Conservation (phyloP, 2,797 vertebrate species). For the Sebastes vulpes region DNA sequence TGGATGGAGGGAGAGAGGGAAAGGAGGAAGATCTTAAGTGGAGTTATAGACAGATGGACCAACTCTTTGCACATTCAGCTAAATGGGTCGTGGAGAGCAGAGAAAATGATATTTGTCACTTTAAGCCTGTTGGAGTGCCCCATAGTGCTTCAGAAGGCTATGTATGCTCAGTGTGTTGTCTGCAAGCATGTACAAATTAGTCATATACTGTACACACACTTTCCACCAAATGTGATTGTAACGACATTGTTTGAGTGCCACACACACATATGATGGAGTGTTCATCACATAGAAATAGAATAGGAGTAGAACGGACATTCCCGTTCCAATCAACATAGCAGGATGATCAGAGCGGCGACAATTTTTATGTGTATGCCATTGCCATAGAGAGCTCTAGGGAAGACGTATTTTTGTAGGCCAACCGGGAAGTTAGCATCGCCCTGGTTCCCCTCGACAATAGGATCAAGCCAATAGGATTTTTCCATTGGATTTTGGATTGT, state of each 20-base stretch:
- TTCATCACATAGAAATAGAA: background rate
- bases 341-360: too few relatives aligned
- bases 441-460: too few relatives aligned
- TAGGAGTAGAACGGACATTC: background rate
- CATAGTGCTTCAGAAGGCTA: background rate
- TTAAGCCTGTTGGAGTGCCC: conserved; percentile 20
- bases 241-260: background rate
- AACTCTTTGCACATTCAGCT: conserved; percentile 42
- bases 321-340: too few relatives aligned
- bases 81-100: conserved; percentile 44
- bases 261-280: background rate
- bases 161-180: conserved; percentile 5
- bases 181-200: background rate
- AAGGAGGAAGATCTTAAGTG: conserved; percentile 33
- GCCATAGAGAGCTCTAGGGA: too few relatives aligned
- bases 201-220: background rate
- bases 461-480: too few relatives aligned
- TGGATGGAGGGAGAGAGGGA: conserved; percentile 39
- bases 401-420: too few relatives aligned
- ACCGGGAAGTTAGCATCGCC: too few relatives aligned
- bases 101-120: conserved; percentile 52
- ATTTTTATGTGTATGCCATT: too few relatives aligned
- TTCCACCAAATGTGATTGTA: background rate
- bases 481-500: too few relatives aligned
- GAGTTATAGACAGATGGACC: conserved; percentile 64